Evolutionary conservation across 2,113 vertebrate genomes (phyloP), one percentile per base, ranked within the genome.

Genomic region (Oreochromis niloticus): DNA sequence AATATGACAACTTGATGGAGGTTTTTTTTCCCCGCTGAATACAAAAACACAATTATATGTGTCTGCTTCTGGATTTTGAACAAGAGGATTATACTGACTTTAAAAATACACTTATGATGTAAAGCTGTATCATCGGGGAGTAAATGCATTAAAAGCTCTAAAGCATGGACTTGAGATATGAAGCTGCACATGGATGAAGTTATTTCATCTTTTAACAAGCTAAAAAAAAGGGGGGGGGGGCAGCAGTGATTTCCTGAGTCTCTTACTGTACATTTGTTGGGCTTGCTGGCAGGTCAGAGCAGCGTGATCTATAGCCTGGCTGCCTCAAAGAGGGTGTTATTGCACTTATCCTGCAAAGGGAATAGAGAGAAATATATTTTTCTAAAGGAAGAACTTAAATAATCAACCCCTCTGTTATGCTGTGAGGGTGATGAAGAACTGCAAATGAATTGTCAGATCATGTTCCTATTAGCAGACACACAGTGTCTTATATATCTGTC

Each of bases 261-360:
- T 89, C 80, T 89, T 61, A 84, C 48, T 84, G 75, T 84, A 88
- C 48, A 87, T 88, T 88, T 89, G 78, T 88, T 54, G 11, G 32
- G 55, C 24, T 50, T 80, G 84, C 83, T 30, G 82, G 83, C 81
- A 90, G 90, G 84, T 50, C 84, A 87, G 88, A 85, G 89, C 91
- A 84, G 57, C 6, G 73, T 94, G 93, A 95, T 92, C 41, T 91
- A 90, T 92, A 27, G 86, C 83, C 34, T n/a, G 34, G n/a, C 43
- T 66, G 68, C 84, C 84, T 84, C 30, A 78, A 17, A 55, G 57
- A 88, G 56, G 86, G 19, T 54, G 4, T 82, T 85, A 61, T 39
- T 85, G 39, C 46, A 87, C 52, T 13, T 41, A 87, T 32, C 46
- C 71, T 4, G 71, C 14, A 14, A 56, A 61, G 46, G 52, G 36